Conservation (phyloP, 2,888 invertebrate species). For the Agonopterix arenella region DNA sequence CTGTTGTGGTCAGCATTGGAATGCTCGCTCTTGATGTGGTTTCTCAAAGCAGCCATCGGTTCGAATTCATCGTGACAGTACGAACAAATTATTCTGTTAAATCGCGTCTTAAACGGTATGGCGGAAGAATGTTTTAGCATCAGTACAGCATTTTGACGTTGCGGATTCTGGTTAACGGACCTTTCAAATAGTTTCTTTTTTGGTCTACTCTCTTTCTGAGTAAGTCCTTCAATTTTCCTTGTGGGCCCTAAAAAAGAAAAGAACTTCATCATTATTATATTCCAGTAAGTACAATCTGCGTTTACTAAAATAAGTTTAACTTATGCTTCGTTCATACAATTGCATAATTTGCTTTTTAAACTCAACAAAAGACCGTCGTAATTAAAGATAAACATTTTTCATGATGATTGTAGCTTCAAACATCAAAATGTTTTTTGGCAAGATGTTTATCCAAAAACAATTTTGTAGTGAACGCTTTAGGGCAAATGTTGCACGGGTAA, state of each 20-base stretch:
- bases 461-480: conserved; percentile 72
- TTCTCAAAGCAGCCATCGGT: conserved; percentile 53
- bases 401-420: conserved; percentile 17
- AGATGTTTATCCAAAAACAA: conserved; percentile 73
- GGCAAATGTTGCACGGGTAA: conserved; percentile 68
- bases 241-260: conserved; percentile 70
- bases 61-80: conserved; percentile 67
- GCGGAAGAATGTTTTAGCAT: conserved; percentile 61
- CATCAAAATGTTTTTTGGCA: conserved; percentile 70
- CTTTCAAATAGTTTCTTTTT: conserved; percentile 70
- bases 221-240: conserved; percentile 55
- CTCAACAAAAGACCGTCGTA: not conserved
- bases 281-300: conserved; percentile 29
- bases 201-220: conserved; percentile 56
- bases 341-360: not conserved
- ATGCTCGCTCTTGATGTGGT: conserved; percentile 53
- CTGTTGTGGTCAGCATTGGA: conserved; percentile 58
- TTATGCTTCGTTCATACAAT: not conserved
- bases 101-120: conserved; percentile 65
- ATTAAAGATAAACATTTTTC: not conserved
- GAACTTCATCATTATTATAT: conserved; percentile 58
- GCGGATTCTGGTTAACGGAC: conserved; percentile 67
- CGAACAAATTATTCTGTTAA: conserved; percentile 64
- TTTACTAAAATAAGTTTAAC: conserved; percentile 7
- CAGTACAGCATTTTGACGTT: conserved; percentile 64